Evolutionary conservation across 2,888 invertebrate genomes (phyloP).

Genomic region (Cryptus viduatorius): DNA sequence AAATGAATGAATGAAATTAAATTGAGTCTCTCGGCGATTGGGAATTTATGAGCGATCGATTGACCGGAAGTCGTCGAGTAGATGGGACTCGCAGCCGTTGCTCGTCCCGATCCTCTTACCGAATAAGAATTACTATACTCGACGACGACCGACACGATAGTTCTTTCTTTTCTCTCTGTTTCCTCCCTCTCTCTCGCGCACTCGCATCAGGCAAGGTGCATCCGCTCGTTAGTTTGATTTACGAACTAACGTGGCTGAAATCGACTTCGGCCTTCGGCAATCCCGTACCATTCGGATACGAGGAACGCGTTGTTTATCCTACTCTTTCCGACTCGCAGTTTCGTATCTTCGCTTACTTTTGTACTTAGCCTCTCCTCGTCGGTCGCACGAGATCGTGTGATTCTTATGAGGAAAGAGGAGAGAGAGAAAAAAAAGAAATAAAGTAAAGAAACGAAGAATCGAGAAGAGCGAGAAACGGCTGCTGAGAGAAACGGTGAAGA

Average conservation of each 20-base stretch:
- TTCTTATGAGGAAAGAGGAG: not conserved
- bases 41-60: slow-evolving; percentile 19
- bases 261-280: slow-evolving; percentile 47
- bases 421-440: slow-evolving; percentile 2
- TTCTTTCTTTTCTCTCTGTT: slow-evolving; percentile 15
- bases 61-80: slow-evolving; percentile 39
- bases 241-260: slow-evolving; percentile 64
- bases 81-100: slow-evolving; percentile 5
- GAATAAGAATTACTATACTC: slow-evolving; percentile 33
- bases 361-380: not conserved
- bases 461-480: slow-evolving; percentile 4
- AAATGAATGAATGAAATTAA: not conserved
- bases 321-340: slow-evolving; percentile 13
- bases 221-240: slow-evolving; percentile 71
- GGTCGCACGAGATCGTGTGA: not conserved
- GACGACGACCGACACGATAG: not conserved
- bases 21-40: not conserved
- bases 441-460: not conserved
- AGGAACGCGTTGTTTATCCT: not conserved
- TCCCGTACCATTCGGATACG: not conserved
- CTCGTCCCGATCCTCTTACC: slow-evolving; percentile 1
- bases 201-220: slow-evolving; percentile 68
- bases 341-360: slow-evolving; percentile 7
- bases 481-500: not conserved
- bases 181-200: slow-evolving; percentile 9